Base-by-base conservation (phyloP, 64 coral and sea anemone species). In the Actinia equina region DNA sequence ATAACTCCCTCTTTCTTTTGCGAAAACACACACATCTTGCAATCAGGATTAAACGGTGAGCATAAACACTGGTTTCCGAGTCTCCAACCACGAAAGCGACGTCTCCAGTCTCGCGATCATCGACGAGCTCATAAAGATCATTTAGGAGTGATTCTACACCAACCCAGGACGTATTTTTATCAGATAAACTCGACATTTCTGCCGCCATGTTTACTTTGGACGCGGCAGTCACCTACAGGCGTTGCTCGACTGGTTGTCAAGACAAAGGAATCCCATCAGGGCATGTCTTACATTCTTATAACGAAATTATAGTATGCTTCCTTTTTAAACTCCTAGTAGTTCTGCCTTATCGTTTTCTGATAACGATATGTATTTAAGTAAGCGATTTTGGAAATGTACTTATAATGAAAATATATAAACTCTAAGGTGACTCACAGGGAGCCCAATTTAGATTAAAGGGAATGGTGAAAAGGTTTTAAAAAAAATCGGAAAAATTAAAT, bases 51-150 rank as follows among this genome's bases (percentile, higher is more conserved):
- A 96, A 55, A 84, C 85, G 92, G 46, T 96, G 94, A 41, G 91
- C 94, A 84, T 85, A 93, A 44, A 96, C 71, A 18, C 86, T 25
- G 5, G 82, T 55, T 77, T 92, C 88, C 42, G 89, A 88, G 41
- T 90, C 85, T 17, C 91, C 94, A 67, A 96, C 81, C 26, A 96
- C 63, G 26, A 96, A 96, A 19, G 93, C 58, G 25, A 96, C 88
- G 87, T 96, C 94, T 46, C 88, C 91, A 54, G 94, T 87, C 5
- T 93, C 91, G n/a, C 86, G 58, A 74, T 96, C 91, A 56, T 92
- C 88, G 17, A 93, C 74, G 43, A 96, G 60, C 5, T 86, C 65
- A 78, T 90, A 85, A 18, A 96, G 86, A 88, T 96, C 94, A 15
- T 70, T 30, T 30, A 96, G 83, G 63, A 96, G 88, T 13, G 80